Percentiles rank a stretch among this genome's conserved stretches.
phyloP scores from a whole-genome alignment of 2,888 invertebrate species.

The Ophion obscuratus region DNA sequence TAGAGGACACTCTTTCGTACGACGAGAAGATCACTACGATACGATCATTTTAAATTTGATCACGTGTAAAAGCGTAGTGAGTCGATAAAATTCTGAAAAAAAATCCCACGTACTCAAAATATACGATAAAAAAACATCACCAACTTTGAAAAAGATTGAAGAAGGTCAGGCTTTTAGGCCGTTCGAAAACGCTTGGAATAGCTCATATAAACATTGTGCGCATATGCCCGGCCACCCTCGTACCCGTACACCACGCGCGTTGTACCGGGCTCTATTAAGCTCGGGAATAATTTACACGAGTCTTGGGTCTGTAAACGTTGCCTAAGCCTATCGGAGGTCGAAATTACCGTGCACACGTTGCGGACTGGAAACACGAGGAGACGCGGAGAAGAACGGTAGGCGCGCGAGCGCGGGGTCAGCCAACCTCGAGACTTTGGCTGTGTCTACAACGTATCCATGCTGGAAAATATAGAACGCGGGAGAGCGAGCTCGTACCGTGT shows the following conservation, averaged over 20 bases:
- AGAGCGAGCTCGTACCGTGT: not conserved
- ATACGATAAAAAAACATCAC: too few relatives aligned
- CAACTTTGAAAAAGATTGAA: too few relatives aligned
- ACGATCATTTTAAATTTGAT: too few relatives aligned
- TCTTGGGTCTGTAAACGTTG: conserved; percentile 59
- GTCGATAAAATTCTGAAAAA: too few relatives aligned
- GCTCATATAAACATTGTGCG: not conserved
- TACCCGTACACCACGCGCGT: conserved; percentile 17
- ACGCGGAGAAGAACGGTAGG: conserved; percentile 14
- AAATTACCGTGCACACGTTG: conserved; percentile 52
- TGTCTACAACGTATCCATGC: not conserved
- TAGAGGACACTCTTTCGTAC: too few relatives aligned
- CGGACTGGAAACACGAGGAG: conserved; percentile 42
- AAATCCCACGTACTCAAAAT: too few relatives aligned
- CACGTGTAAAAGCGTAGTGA: too few relatives aligned
- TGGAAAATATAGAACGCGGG: not conserved
- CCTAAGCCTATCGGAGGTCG: conserved; percentile 61
- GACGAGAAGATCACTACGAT: too few relatives aligned
- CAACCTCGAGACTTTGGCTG: conserved; percentile 19
- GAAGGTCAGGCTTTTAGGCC: too few relatives aligned
- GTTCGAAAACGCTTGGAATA: too few relatives aligned
- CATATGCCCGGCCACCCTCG: not conserved
- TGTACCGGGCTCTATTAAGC: conserved; percentile 55
- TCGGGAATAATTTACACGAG: conserved; percentile 65
- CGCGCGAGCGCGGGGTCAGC: not conserved